Evolutionary conservation across 2,888 invertebrate genomes (phyloP).

Genomic region (Rotaria sp.): DNA sequence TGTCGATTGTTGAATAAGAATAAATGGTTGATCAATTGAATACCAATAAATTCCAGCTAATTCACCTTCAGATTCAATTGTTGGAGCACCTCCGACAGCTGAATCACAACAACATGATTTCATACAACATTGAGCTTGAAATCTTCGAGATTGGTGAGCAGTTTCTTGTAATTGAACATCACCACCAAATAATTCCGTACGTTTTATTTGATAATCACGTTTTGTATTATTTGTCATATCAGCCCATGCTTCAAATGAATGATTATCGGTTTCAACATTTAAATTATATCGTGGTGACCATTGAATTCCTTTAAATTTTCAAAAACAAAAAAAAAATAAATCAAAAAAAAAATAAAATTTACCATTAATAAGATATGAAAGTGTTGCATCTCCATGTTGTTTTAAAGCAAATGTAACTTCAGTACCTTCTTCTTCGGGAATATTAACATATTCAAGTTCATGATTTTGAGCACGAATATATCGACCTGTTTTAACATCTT

Average conservation of each 20-base stretch:
- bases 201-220: constrained; percentile 12
- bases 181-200: constrained; percentile 28
- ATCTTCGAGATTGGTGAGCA: not conserved
- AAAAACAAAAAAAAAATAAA: not conserved
- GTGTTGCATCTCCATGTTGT: not conserved
- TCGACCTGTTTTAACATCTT: constrained; percentile 18
- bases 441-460: constrained; percentile 21
- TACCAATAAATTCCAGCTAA: constrained; percentile 28
- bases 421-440: constrained; percentile 14
- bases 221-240: constrained; percentile 27
- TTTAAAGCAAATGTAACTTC: constrained; percentile 26
- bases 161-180: not conserved
- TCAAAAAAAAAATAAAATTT: not conserved
- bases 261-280: not conserved
- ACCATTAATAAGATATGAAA: constrained; percentile 27
- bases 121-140: not conserved
- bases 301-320: not conserved
- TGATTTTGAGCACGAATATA: not conserved
- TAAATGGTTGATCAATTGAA: constrained; percentile 27
- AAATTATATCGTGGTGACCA: constrained; percentile 28
- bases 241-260: constrained; percentile 29
- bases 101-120: not conserved
- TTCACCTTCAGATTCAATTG: constrained; percentile 24
- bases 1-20: not conserved
- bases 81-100: not conserved